phyloP scores from a whole-genome alignment of 2,888 invertebrate genomes.

The Dryomyza anilis region DNA sequence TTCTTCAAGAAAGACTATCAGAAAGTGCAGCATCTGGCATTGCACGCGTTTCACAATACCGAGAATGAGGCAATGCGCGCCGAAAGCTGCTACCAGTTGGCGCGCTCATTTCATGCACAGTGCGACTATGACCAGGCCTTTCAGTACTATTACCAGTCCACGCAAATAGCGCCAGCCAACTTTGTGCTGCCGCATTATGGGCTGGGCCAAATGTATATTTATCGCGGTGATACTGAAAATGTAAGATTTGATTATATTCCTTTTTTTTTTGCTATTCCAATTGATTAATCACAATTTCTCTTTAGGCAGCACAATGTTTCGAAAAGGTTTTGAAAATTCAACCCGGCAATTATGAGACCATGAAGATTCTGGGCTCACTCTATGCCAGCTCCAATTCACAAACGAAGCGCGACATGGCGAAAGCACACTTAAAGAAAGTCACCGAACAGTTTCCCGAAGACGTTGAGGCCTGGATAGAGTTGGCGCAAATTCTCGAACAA shows the following conservation, averaged over 20 bases:
- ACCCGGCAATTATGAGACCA: conserved; percentile 98
- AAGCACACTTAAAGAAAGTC: conserved; percentile 91
- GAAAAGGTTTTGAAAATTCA: conserved; percentile 97
- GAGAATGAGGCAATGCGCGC: conserved; percentile 99
- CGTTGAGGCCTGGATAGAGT: conserved; percentile 98
- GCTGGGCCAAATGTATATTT: conserved; percentile 98
- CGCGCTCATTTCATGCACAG: conserved; percentile 94
- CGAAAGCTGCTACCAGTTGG: conserved; percentile 97
- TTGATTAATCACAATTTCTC: conserved; percentile 20
- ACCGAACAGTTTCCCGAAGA: conserved; percentile 98
- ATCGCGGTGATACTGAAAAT: conserved; percentile 92
- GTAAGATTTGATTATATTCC: conserved; percentile 64
- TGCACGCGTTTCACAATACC: conserved; percentile 97
- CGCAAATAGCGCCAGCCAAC: conserved; percentile 92
- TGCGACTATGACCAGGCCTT: conserved; percentile 97
- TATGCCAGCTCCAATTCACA: conserved; percentile 91
- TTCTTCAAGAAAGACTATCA: conserved; percentile 98
- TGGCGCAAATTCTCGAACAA: conserved; percentile 97
- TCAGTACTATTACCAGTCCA: conserved; percentile 98
- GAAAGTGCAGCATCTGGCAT: conserved; percentile 93
- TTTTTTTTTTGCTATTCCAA: background rate
- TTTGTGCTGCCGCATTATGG: conserved; percentile 98
- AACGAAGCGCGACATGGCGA: conserved; percentile 89
- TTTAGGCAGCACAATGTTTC: conserved; percentile 94
- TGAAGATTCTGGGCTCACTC: conserved; percentile 97